Conservation (phyloP, 2,113 vertebrate genomes). For the Patagioenas fasciata region DNA sequence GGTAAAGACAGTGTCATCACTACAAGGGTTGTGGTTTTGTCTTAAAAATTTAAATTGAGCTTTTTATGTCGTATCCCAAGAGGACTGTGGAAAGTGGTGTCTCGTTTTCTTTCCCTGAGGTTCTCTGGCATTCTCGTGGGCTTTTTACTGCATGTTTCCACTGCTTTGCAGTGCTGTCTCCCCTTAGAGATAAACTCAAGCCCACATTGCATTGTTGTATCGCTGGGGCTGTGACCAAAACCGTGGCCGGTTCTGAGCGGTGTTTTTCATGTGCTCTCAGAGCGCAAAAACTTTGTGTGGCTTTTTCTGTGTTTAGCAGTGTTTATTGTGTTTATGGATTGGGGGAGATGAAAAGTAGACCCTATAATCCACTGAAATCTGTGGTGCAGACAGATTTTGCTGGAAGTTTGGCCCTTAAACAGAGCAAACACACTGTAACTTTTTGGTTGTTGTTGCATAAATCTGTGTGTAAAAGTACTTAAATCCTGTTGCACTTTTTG, state of each 20-base stretch:
- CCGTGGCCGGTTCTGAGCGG: background rate
- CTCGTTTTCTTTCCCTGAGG: background rate
- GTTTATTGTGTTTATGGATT: background rate
- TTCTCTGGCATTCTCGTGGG: background rate
- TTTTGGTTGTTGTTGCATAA: background rate
- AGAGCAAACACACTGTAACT: background rate
- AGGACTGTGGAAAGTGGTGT: background rate
- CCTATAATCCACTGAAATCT: background rate
- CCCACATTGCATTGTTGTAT: rapidly evolving
- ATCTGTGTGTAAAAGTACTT: background rate
- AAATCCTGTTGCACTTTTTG: background rate
- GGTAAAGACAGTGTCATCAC: background rate
- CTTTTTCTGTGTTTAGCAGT: background rate
- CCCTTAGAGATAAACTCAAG: background rate
- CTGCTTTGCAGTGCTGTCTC: background rate
- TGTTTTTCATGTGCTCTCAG: background rate
- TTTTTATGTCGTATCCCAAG: background rate
- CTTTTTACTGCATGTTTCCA: background rate
- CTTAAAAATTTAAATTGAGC: background rate
- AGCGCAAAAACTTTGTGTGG: background rate
- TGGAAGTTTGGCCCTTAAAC: background rate
- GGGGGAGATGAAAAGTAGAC: background rate
- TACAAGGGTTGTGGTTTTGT: rapidly evolving
- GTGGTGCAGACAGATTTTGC: background rate
- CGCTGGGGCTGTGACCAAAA: background rate